Conservation (phyloP, 2,797 vertebrate species). For the Enteromius mattozi region DNA sequence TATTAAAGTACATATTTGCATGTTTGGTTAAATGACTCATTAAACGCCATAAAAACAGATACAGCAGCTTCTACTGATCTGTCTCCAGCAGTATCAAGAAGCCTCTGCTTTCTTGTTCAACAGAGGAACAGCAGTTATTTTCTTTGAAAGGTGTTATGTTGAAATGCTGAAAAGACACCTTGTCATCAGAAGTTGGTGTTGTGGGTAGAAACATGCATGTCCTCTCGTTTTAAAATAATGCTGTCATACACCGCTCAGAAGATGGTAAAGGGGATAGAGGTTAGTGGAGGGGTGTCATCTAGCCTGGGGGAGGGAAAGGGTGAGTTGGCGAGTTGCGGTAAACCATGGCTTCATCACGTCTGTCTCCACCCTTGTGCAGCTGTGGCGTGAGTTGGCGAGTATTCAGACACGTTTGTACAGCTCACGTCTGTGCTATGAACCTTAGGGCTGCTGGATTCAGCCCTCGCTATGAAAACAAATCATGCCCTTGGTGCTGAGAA, state of each 20-base stretch:
- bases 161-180: not conserved
- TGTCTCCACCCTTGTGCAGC: conserved; percentile 26
- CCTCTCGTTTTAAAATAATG: not conserved
- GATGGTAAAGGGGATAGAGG: not conserved
- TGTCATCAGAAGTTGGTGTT: not conserved
- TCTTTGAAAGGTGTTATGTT: not conserved
- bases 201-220: conserved; percentile 18
- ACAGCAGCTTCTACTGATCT: not conserved
- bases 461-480: not conserved
- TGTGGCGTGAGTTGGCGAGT: not conserved
- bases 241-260: conserved; percentile 8
- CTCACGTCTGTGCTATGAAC: conserved; percentile 18
- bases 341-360: conserved; percentile 27
- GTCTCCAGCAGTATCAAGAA: not conserved
- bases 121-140: not conserved
- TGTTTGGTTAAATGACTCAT: not conserved
- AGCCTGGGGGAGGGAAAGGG: not conserved
- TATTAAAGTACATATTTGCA: not conserved
- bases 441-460: not conserved
- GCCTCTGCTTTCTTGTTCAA: not conserved
- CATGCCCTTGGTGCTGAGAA: not conserved
- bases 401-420: conserved; percentile 27
- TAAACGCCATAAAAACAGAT: not conserved
- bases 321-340: conserved; percentile 39
- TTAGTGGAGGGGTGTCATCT: conserved; percentile 19